Evolutionary conservation across 2,888 invertebrate genomes (phyloP), one percentile per base, ranked within the genome.

Genomic region (Patella caerulea): DNA sequence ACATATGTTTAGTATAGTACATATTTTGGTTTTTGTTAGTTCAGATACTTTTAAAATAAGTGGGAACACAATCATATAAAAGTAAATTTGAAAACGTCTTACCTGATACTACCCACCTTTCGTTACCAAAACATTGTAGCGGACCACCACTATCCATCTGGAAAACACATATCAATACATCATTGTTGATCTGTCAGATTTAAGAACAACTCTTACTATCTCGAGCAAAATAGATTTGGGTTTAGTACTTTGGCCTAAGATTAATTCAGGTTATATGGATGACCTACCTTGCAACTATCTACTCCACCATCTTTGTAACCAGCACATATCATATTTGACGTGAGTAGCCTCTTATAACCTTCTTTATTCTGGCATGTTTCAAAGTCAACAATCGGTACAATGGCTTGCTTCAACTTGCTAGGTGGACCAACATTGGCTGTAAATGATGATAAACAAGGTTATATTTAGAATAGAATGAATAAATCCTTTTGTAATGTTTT

Each of bases 61-160:
- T 45, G 45, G 45, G 45, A 45, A 45, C 9, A 45, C 9, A 24
- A 24, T 24, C 1, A 45, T 45, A 4, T 9, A 45, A 45, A 4
- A 9, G 45, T 45, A 45, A 45, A 45, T 45, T 45, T 45, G 14
- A 69, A 52, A 19, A 53, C n/a, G 7, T 3, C 76, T 59, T 56
- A 76, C 76, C 90, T 5, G 83, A 83, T 76, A 87, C 78, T 17
- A 81, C 74, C 86, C 87, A 89, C 11, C 85, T 80, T 24, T 78
- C 73, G 7, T 73, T 54, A 34, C 73, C 78, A 55, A 78, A 73
- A 79, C 89, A 89, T 81, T 88, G 85, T 17, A 90, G 79, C 1
- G 88, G 89, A n/a, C 89, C 88, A 24, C 90, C 90, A 70, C 87
- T 87, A 78, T 90, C 90, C 55, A 88, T 88, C 88, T 88, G 79